Evolutionary conservation across 2,113 vertebrate species (phyloP).

Genomic region (Daboia siamensis): DNA sequence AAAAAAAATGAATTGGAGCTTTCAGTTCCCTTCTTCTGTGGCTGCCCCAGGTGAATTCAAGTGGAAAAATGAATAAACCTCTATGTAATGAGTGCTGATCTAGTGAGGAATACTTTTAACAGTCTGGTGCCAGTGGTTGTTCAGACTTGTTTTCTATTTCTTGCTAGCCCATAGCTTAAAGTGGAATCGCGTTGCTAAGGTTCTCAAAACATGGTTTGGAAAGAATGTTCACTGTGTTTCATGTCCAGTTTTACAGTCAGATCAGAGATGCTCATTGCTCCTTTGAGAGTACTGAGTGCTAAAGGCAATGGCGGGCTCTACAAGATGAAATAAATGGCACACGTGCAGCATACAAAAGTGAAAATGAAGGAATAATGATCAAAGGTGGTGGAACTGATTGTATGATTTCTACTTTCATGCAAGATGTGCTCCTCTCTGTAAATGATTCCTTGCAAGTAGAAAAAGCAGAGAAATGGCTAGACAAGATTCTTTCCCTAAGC

Average conservation of each 20-base stretch:
- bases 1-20: slow-evolving; percentile 53
- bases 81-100: slow-evolving; percentile 46
- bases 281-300: neutral
- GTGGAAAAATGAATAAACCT: slow-evolving; percentile 55
- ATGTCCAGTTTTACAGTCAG: neutral
- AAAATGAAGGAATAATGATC: neutral
- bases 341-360: neutral
- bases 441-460: neutral
- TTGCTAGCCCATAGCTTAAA: slow-evolving; percentile 10
- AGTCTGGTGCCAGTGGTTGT: slow-evolving; percentile 32
- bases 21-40: slow-evolving; percentile 50
- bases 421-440: neutral
- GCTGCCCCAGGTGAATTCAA: slow-evolving; percentile 40
- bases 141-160: slow-evolving; percentile 26
- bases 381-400: neutral
- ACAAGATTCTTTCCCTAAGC: neutral
- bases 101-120: slow-evolving; percentile 11
- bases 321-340: neutral
- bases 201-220: slow-evolving; percentile 18
- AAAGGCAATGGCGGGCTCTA: neutral
- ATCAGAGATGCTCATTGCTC: neutral
- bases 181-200: neutral
- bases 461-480: neutral
- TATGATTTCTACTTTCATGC: neutral
- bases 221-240: slow-evolving; percentile 20